These are phyloP conservation scores for Ataeniobius toweri DNA, from an alignment of 2,797 vertebrate genomes.

Conservation along the genomic window DNA sequence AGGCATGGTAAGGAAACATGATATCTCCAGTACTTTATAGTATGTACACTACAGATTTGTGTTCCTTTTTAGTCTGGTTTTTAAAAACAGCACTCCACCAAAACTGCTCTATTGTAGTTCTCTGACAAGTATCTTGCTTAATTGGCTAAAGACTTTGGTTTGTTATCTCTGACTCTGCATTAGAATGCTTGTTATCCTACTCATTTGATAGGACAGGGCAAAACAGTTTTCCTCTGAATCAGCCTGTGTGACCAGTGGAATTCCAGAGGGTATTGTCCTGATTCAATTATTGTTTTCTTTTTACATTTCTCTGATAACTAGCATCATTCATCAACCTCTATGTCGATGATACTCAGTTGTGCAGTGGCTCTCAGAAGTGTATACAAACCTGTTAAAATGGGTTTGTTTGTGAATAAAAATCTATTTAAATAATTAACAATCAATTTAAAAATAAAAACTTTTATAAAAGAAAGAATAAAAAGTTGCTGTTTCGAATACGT, in stretches of 20 bases:
- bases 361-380: not conserved
- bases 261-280: not conserved
- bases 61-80: not conserved
- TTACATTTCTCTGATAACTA: not conserved
- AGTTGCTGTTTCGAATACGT: too few species aligned
- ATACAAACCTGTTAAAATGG: not conserved
- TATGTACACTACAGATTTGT: not conserved
- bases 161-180: not conserved
- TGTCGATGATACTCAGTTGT: not conserved
- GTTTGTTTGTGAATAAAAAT: too few species aligned
- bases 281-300: not conserved
- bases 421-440: not conserved
- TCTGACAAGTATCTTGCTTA: not conserved
- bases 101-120: not conserved
- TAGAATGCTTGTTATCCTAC: not conserved
- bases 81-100: not conserved
- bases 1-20: slow-evolving; percentile 84
- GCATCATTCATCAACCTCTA: not conserved
- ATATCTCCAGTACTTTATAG: not conserved
- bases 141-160: not conserved
- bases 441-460: not conserved
- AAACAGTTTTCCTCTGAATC: not conserved
- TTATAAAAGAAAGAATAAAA: not conserved
- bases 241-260: not conserved
- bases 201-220: not conserved